These are phyloP conservation scores for Melinopterus prodromus DNA, from an alignment of 2,888 invertebrate species.

Conservation along the genomic window DNA sequence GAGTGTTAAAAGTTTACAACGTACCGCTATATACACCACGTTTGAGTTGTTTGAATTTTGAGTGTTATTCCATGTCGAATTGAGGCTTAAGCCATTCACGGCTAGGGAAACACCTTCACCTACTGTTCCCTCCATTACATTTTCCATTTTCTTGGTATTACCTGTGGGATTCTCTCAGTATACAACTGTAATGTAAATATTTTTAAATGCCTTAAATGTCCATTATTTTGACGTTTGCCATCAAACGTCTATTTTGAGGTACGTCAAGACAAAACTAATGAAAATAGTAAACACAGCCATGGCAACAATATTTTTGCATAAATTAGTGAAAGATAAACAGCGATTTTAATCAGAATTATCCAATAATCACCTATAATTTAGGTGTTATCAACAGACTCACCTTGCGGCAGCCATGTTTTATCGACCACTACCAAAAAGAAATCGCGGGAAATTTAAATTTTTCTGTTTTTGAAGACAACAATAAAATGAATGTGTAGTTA, in stretches of 20 bases:
- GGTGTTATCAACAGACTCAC: slow-evolving; percentile 30
- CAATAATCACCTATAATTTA: slow-evolving; percentile 6
- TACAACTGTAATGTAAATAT: slow-evolving; percentile 9
- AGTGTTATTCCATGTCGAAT: slow-evolving; percentile 45
- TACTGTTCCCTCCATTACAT: slow-evolving; percentile 49
- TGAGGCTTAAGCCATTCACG: slow-evolving; percentile 47
- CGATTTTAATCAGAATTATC: neutral
- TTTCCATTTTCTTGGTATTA: slow-evolving; percentile 49
- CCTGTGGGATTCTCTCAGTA: slow-evolving; percentile 5
- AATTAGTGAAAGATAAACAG: neutral
- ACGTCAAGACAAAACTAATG: neutral
- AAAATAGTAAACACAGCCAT: neutral
- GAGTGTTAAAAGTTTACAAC: slow-evolving; percentile 35
- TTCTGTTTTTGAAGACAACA: neutral
- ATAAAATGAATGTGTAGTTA: neutral
- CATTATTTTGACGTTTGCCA: neutral
- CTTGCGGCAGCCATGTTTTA: slow-evolving; percentile 35
- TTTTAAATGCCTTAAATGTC: slow-evolving; percentile 9
- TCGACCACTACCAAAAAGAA: slow-evolving; percentile 18
- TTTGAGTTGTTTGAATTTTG: slow-evolving; percentile 46
- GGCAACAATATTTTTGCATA: neutral
- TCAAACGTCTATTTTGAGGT: neutral
- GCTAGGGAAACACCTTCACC: slow-evolving; percentile 49
- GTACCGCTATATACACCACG: slow-evolving; percentile 57
- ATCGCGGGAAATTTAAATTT: slow-evolving; percentile 33